Base-by-base conservation (phyloP, 2,888 invertebrate species). In the Podotricha telesiphe region DNA sequence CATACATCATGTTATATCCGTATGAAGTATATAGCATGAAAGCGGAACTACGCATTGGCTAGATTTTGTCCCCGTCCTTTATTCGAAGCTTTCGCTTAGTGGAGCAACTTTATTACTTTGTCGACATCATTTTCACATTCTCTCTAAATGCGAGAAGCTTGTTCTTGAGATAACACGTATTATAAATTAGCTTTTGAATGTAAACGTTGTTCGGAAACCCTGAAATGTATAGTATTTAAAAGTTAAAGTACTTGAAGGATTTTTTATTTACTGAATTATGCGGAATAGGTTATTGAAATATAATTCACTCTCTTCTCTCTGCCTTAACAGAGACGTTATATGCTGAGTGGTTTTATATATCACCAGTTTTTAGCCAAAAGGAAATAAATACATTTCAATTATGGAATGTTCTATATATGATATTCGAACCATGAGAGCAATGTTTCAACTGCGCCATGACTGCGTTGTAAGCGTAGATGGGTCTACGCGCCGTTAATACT, bases 41-140 rank as follows among this genome's bases (percentile, higher is more conserved):
- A 58, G 22, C 13, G 45, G 61, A 62, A 50, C 20, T 50, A 50
- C 48, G 48, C 47, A 48, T 15, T 34, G 48, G 48, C 37, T 50
- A 62, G 15, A 37, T 62, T 62, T 19, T 48, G 47, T 62, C 19
- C 47, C 48, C 10, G 17, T 48, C 62, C 37, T 62, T 62, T 62
- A 50, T 62, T 62, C 48, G 8, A 34, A 50, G 62, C 62, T 62
- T 62, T 37, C 59, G 50, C 48, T 50, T 20, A 50, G 62, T 5
- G 48, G 62, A 62, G 62, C 48, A 62, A 62, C 37, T 62, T 62
- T 62, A 62, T 50, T 50, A 62, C 48, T 50, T 62, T 62, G 62
- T 62, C 62, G 50, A 62, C 62, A 62, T 62, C 62, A 50, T n/a
- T 62, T 50, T 62, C 62, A 50, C 50, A 50, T 50, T 62, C 37